A percentile compares a stretch with the other conserved stretches of the same genome.
Evolutionary conservation across 1,140 invertebrate genomes (phyloP).

Genomic region (Temnothorax curvispinosus): DNA sequence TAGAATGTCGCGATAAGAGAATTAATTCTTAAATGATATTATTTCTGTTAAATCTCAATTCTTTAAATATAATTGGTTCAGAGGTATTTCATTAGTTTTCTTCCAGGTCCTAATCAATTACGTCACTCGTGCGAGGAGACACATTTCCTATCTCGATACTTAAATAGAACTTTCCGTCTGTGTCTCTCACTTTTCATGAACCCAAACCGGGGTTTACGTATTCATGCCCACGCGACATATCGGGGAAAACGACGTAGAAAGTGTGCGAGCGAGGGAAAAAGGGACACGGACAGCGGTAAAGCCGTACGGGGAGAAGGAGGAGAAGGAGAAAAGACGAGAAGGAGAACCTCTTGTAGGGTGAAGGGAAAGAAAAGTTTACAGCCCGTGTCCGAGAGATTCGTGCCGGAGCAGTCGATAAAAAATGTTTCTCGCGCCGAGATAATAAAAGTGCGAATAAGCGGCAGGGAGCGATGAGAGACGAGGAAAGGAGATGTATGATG

Average conservation of each 20-base stretch:
- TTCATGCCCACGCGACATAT: conserved; percentile 67
- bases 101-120: conserved; percentile 51
- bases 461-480: conserved; percentile 8
- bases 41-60: conserved; percentile 31
- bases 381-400: conserved; percentile 68
- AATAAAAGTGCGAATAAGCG: conserved; percentile 75
- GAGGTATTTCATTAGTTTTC: conserved; percentile 28
- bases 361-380: conserved; percentile 75
- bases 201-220: conserved; percentile 67
- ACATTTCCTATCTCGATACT: conserved; percentile 24
- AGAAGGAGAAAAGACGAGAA: not conserved
- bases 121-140: conserved; percentile 11
- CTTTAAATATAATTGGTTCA: conserved; percentile 22
- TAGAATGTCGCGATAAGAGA: not conserved
- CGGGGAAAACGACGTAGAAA: conserved; percentile 29
- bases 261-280: conserved; percentile 36
- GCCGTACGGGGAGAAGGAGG: not conserved
- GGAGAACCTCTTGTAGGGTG: conserved; percentile 45
- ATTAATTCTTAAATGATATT: conserved; percentile 30
- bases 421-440: conserved; percentile 76
- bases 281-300: not conserved
- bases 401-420: conserved; percentile 77
- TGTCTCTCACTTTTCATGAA: conserved; percentile 56
- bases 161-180: conserved; percentile 40
- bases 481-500: conserved; percentile 68